phyloP scores from a whole-genome alignment of 2,113 vertebrate species.

The Notothenia coriiceps region DNA sequence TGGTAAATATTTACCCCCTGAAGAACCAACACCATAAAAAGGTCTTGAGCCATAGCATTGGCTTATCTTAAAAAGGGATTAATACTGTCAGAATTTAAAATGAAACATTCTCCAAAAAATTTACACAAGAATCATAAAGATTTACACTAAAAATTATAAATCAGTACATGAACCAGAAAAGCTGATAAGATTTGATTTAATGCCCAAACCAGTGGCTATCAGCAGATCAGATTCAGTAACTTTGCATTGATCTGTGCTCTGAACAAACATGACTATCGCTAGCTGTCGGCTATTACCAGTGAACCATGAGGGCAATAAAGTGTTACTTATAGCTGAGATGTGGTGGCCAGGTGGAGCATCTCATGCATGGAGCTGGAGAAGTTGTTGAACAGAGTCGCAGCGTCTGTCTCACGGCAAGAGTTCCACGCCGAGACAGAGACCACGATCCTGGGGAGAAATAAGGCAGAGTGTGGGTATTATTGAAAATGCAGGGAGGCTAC shows the following conservation, averaged over 20 bases:
- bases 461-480: not conserved
- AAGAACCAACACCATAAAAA: not conserved
- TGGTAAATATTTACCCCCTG: not conserved
- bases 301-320: not conserved
- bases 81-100: slow-evolving; percentile 15
- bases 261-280: slow-evolving; percentile 41
- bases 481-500: not conserved
- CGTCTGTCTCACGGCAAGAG: slow-evolving; percentile 90
- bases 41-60: not conserved
- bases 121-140: not conserved
- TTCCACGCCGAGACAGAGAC: slow-evolving; percentile 88
- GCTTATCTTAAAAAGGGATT: not conserved
- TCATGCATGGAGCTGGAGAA: slow-evolving; percentile 86
- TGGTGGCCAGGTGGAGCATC: slow-evolving; percentile 86
- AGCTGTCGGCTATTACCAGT: slow-evolving; percentile 1
- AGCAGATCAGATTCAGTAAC: slow-evolving; percentile 80
- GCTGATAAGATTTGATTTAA: not conserved
- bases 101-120: slow-evolving; percentile 1
- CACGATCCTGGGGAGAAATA: slow-evolving; percentile 84
- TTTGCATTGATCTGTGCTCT: slow-evolving; percentile 88
- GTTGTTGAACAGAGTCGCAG: slow-evolving; percentile 85
- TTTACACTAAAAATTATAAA: not conserved
- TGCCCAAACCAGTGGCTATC: not conserved
- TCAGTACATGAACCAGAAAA: not conserved
- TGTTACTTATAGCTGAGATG: slow-evolving; percentile 85